phyloP scores from a whole-genome alignment of 2,113 vertebrate species.

The Antechinus flavipes region DNA sequence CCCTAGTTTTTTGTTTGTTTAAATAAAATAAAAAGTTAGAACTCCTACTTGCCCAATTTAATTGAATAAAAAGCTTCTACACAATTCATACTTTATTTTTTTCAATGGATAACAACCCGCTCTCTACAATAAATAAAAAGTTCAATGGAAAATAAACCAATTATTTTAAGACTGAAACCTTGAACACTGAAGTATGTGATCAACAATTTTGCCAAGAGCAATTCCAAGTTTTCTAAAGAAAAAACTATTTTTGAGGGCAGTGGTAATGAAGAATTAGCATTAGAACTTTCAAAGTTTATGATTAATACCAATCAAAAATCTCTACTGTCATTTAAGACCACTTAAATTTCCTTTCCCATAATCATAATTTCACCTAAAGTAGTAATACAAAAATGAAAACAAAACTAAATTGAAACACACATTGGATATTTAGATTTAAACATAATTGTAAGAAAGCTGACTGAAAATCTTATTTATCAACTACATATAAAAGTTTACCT shows the following conservation, averaged over 20 bases:
- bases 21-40: slow-evolving; percentile 55
- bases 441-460: background rate
- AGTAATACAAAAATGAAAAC: slow-evolving; percentile 47
- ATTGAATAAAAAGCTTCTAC: slow-evolving; percentile 30
- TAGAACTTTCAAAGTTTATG: slow-evolving; percentile 20
- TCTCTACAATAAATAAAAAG: slow-evolving; percentile 29
- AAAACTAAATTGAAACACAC: slow-evolving; percentile 10
- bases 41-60: slow-evolving; percentile 45
- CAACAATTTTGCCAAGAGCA: slow-evolving; percentile 20
- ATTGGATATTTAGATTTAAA: background rate
- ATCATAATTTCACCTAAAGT: background rate
- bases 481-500: background rate
- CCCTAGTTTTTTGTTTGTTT: background rate
- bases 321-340: slow-evolving; percentile 7
- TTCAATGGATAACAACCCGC: slow-evolving; percentile 7
- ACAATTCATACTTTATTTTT: slow-evolving; percentile 49
- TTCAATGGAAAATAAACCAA: slow-evolving; percentile 21
- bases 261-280: background rate
- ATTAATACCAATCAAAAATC: slow-evolving; percentile 33
- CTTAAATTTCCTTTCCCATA: background rate
- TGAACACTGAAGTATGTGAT: slow-evolving; percentile 18
- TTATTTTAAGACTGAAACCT: slow-evolving; percentile 25
- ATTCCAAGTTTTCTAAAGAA: slow-evolving; percentile 21
- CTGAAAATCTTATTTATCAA: background rate
- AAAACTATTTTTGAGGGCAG: background rate